Evolutionary conservation across 2,797 vertebrate genomes (phyloP), one percentile per base, ranked within the genome.

Genomic region (Peromyscus nudipes): DNA sequence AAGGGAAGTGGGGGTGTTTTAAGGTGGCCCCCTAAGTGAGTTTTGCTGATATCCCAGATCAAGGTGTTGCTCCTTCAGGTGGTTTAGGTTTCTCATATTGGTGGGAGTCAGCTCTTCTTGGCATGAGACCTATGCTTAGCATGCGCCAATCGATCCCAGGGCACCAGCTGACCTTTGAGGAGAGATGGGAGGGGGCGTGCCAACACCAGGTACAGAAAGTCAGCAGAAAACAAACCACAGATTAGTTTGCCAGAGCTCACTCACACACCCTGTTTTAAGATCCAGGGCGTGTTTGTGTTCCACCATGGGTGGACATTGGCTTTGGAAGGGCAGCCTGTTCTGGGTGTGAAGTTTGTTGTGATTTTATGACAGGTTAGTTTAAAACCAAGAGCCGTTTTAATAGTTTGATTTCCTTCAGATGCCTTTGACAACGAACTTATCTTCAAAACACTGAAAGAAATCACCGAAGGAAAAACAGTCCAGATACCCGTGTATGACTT

Each of bases 401-500:
- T 43, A 4, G 17, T 57, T 62, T 83, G 40, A 2, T 96, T 91
- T 96, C 75, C 83, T 96, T 96, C 98, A 99, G 99, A 99, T 99
- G 99, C 99, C 98, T 99, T 99, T 97, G 99, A 99, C 98, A 99
- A 99, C 75, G 99, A 99, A 97, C 99, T 99, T 97, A 99, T 99
- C 46, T 98, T 99, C 98, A 99, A 99, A 98, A 99, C 99, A 0
- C 99, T 99, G 93, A 98, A 98, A 96, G 99, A 99, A 96, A 99
- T 99, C 97, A 99, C 99, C 1, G 99, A 99, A 96, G 99, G 99
- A 85, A 99, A 99, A 97, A 99, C 99, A 0, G 99, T 99, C 93
- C 99, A 99, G 98, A 99, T 99, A 90, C 99, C 99, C 0, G 99
- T 99, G 92, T 99, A 99, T 94, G 99, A 99, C 98, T 99, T 99